Conservation (phyloP, 2,888 invertebrate species). For the Polymixis flavicincta region DNA sequence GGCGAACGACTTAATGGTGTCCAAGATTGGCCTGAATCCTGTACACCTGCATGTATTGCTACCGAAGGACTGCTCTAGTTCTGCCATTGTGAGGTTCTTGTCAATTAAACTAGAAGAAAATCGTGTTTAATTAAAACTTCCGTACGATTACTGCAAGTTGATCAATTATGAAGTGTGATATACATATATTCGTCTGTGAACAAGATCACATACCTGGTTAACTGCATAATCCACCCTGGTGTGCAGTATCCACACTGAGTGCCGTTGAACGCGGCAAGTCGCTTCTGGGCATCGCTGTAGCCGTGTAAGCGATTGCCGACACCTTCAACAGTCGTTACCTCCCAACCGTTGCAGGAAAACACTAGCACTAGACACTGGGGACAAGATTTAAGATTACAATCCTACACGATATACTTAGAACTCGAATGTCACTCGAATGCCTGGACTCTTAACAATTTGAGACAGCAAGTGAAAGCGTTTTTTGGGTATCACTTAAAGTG, state of each 20-base stretch:
- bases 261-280: slow-evolving; percentile 91
- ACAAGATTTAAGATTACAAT: too few species aligned
- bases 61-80: slow-evolving; percentile 94
- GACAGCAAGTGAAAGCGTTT: background rate
- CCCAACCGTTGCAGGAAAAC: slow-evolving; percentile 92
- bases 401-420: too few species aligned
- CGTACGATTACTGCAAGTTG: too few species aligned
- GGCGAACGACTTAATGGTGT: slow-evolving; percentile 94
- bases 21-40: slow-evolving; percentile 94
- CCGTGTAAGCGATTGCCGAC: slow-evolving; percentile 91
- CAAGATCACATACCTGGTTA: slow-evolving; percentile 89
- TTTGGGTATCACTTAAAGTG: too few species aligned
- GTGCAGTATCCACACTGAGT: slow-evolving; percentile 94
- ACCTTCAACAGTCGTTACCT: slow-evolving; percentile 93
- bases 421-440: too few species aligned
- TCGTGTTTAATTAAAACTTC: background rate
- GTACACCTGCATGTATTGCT: slow-evolving; percentile 95
- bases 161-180: too few species aligned
- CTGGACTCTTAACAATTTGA: too few species aligned
- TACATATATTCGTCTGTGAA: background rate
- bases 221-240: slow-evolving; percentile 94
- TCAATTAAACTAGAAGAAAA: slow-evolving; percentile 83
- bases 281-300: slow-evolving; percentile 92
- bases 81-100: slow-evolving; percentile 91
- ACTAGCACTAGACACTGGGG: slow-evolving; percentile 88